Base-by-base conservation (phyloP, 2,113 vertebrate species). In the Lophura nycthemera region DNA sequence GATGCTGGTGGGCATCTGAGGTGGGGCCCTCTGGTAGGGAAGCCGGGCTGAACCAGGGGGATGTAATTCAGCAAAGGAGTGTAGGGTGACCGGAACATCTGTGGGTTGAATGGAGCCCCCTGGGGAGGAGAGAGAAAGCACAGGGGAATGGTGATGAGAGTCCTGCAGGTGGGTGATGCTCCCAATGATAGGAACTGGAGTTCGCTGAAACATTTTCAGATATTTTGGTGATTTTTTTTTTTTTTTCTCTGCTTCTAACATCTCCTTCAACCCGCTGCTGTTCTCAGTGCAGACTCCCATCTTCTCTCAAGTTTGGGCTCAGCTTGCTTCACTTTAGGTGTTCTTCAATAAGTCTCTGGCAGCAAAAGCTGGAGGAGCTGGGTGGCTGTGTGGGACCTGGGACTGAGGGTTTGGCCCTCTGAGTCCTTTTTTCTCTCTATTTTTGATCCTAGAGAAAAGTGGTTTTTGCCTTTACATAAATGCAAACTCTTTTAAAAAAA, bases 51-150 rank as follows among this genome's bases (percentile, higher is more conserved):
- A 45, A 97, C 64, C 6, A 96, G 71, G n/a, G 97, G 45, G 38
- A 96, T 65, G 76, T 96, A 97, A 78, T 87, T 95, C 72, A 95
- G 43, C 57, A 96, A 19, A 0, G 96, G 95, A 3, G 86, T 14
- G 21, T 96, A 97, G 21, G 95, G 92, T 22, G 96, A 91, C 45
- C 67, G 91, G 79, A 97, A 97, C 34, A 97, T 30, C 66, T 95
- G 96, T 11, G 90, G 86, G 56, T 86, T 97, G 82, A 96, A 97
- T 1, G 93, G 97, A 4, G 85, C 71, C 64, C 94, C 89, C 97
- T 97, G 93, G 15, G 60, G 67, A 76, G 54, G 65, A 75, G 17
- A 52, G 47, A 84, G 63, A 42, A 1, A 20, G 19, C 13, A 9
- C 24, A 22, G 3, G 29, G 13, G 13, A 22, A 21, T 6, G 20